Conservation (phyloP, 2,113 vertebrate genomes). For the Prunella fulvescens region DNA sequence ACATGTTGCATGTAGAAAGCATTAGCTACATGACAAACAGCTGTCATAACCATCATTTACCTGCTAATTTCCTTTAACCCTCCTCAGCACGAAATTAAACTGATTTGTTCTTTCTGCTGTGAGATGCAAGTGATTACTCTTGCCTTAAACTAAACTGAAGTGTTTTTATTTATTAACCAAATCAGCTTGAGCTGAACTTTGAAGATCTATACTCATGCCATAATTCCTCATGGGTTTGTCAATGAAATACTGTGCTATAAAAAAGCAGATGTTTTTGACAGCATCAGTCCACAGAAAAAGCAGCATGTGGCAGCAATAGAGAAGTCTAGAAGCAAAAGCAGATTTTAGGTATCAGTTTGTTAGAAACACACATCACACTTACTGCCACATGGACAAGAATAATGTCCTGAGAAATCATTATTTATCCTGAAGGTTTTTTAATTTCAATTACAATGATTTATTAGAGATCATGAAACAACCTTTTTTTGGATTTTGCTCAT, state of each 20-base stretch:
- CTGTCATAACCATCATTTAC: slow-evolving; percentile 3
- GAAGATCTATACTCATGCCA: neutral
- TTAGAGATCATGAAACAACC: slow-evolving; percentile 35
- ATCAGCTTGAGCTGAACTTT: neutral
- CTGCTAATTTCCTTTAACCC: slow-evolving; percentile 40
- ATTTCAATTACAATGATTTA: slow-evolving; percentile 65
- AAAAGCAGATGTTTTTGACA: slow-evolving; percentile 21
- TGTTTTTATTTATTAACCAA: slow-evolving; percentile 33
- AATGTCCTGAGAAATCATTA: slow-evolving; percentile 11
- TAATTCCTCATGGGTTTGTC: neutral
- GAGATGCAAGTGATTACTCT: slow-evolving; percentile 14
- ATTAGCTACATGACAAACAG: neutral
- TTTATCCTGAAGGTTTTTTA: slow-evolving; percentile 57
- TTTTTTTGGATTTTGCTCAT: slow-evolving; percentile 38
- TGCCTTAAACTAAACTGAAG: neutral
- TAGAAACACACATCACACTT: slow-evolving; percentile 36
- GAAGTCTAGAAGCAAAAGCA: slow-evolving; percentile 12
- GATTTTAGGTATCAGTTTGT: slow-evolving; percentile 15
- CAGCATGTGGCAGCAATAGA: neutral
- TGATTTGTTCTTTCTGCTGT: slow-evolving; percentile 33
- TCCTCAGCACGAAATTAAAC: slow-evolving; percentile 34
- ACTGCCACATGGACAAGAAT: slow-evolving; percentile 34
- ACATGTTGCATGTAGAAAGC: neutral
- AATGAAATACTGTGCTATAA: neutral
- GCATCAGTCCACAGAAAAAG: neutral